phyloP scores from a whole-genome alignment of 2,797 vertebrate species.

The Sebastes paucispinis region DNA sequence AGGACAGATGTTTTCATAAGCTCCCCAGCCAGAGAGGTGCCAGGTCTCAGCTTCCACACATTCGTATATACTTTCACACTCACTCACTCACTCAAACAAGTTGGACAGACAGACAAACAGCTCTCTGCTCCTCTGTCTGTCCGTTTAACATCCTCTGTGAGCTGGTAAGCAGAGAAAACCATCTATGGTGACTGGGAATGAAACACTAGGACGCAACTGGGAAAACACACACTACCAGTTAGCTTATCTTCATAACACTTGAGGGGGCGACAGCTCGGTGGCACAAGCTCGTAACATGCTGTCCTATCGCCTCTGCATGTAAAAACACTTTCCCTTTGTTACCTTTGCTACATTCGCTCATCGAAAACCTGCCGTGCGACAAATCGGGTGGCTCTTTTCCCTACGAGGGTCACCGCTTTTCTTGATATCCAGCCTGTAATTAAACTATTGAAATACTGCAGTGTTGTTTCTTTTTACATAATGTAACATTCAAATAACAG shows the following conservation, averaged over 20 bases:
- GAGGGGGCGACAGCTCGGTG: constrained; percentile 38
- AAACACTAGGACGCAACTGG: constrained; percentile 73
- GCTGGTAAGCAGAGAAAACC: constrained; percentile 87
- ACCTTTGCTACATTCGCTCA: constrained; percentile 63
- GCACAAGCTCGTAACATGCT: constrained; percentile 22
- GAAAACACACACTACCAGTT: neutral
- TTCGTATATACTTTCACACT: neutral
- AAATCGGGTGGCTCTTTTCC: constrained; percentile 17
- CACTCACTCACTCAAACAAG: neutral
- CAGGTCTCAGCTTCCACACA: constrained; percentile 12
- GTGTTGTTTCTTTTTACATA: neutral
- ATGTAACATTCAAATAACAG: constrained; percentile 14
- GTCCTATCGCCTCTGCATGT: constrained; percentile 2
- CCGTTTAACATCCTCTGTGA: constrained; percentile 73
- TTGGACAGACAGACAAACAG: constrained; percentile 5
- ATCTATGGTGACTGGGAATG: constrained; percentile 83
- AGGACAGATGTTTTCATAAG: constrained; percentile 89
- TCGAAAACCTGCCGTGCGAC: constrained; percentile 13
- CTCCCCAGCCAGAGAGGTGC: constrained; percentile 86
- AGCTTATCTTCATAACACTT: constrained; percentile 51
- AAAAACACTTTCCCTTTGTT: constrained; percentile 62
- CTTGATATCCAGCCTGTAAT: constrained; percentile 13
- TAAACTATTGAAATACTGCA: constrained; percentile 43
- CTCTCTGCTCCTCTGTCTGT: constrained; percentile 33
- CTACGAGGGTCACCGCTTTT: neutral